These are phyloP conservation scores for Antheraea pernyi DNA, from an alignment of 1,140 invertebrate species.

Conservation along the genomic window DNA sequence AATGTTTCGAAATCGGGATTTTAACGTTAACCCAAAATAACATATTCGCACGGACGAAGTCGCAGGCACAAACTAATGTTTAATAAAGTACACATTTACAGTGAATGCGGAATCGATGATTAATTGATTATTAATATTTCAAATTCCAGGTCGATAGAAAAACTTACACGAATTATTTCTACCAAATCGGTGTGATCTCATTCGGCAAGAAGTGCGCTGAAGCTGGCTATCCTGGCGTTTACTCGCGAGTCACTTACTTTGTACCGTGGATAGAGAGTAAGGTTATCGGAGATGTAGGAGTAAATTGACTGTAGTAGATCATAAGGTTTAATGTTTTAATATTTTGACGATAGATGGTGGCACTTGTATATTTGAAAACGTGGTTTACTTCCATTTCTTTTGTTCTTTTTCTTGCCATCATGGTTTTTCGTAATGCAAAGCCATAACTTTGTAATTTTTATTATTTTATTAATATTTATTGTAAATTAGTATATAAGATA, in stretches of 20 bases:
- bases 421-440: too few relatives aligned
- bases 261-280: conserved; percentile 82
- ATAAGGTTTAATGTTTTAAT: not conserved
- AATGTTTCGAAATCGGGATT: too few relatives aligned
- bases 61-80: too few relatives aligned
- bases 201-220: conserved; percentile 87
- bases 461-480: too few relatives aligned
- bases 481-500: too few relatives aligned
- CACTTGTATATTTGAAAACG: not conserved
- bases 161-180: conserved; percentile 46
- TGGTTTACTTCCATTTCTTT: too few relatives aligned
- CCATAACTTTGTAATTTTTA: too few relatives aligned
- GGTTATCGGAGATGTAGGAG: conserved; percentile 26
- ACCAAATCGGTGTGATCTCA: conserved; percentile 86
- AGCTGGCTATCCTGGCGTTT: conserved; percentile 88
- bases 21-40: too few relatives aligned
- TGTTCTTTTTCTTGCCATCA: too few relatives aligned
- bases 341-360: not conserved
- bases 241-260: conserved; percentile 84
- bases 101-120: not conserved
- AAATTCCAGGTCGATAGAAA: conserved; percentile 41
- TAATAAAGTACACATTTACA: too few relatives aligned
- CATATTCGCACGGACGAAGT: too few relatives aligned
- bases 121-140: not conserved
- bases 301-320: not conserved